A percentile compares a stretch with the other conserved stretches of the same genome.
phyloP scores from a whole-genome alignment of 2,888 invertebrate genomes.

The Steromphala cineraria region DNA sequence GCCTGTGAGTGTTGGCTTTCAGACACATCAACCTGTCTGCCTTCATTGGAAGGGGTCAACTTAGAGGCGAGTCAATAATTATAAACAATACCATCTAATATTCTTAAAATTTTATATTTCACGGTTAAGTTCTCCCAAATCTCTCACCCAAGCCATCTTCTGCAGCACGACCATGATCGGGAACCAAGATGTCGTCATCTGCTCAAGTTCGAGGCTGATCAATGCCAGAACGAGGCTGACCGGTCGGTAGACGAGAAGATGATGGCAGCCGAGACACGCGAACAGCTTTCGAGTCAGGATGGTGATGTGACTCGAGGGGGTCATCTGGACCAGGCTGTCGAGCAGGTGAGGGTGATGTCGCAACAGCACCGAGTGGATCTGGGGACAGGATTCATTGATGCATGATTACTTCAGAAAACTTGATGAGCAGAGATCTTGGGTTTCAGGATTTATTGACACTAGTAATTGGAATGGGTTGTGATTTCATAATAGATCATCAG shows the following conservation, averaged over 20 bases:
- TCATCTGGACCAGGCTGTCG: slow-evolving; percentile 64
- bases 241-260: slow-evolving; percentile 84
- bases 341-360: slow-evolving; percentile 70
- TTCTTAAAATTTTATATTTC: too few species aligned
- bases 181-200: slow-evolving; percentile 69
- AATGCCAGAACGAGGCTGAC: slow-evolving; percentile 87
- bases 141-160: slow-evolving; percentile 65
- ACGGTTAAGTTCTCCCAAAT: too few species aligned
- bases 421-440: too few species aligned
- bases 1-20: too few species aligned
- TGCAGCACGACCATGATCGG: slow-evolving; percentile 65
- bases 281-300: slow-evolving; percentile 67
- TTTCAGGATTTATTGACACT: too few species aligned
- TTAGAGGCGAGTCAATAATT: too few species aligned
- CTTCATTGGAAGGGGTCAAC: too few species aligned
- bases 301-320: slow-evolving; percentile 69
- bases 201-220: slow-evolving; percentile 81
- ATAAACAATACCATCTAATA: too few species aligned
- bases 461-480: too few species aligned
- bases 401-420: too few species aligned
- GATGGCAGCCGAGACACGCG: slow-evolving; percentile 77
- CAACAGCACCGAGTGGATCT: slow-evolving; percentile 71
- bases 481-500: too few species aligned
- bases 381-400: slow-evolving; percentile 24
- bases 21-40: too few species aligned